Evolutionary conservation across 2,113 vertebrate genomes (phyloP).

Genomic region (Otolemur garnettii): DNA sequence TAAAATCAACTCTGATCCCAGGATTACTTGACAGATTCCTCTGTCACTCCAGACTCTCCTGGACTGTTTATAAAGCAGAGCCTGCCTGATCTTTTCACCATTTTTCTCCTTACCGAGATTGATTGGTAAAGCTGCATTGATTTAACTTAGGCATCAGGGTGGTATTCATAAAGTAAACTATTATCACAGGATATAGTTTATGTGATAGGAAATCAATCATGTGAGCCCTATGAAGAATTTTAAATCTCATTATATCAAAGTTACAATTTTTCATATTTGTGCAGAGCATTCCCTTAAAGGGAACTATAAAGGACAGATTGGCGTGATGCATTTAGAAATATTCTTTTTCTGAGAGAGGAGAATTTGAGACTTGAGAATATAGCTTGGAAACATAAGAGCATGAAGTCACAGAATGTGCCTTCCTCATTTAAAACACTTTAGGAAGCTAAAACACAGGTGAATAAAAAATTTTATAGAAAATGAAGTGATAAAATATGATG

Average conservation of each 20-base stretch:
- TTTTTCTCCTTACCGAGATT: conserved; percentile 54
- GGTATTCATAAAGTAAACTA: conserved; percentile 69
- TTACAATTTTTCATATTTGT: conserved; percentile 61
- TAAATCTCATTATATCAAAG: conserved; percentile 62
- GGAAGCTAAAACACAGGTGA: neutral
- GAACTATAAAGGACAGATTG: neutral
- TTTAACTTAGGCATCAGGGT: conserved; percentile 46
- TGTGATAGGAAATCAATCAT: conserved; percentile 69
- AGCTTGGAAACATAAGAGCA: conserved; percentile 5
- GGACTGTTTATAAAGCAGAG: conserved; percentile 43
- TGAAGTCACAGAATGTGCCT: neutral
- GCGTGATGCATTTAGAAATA: neutral
- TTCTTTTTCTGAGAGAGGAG: conserved; percentile 11
- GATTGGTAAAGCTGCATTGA: conserved; percentile 53
- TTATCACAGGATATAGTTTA: conserved; percentile 73
- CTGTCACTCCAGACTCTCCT: neutral
- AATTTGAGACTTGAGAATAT: conserved; percentile 10
- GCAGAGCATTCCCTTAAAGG: conserved; percentile 51
- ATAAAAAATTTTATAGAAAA: neutral
- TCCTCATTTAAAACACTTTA: conserved; percentile 17
- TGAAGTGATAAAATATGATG: conserved; percentile 17
- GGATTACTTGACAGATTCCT: neutral
- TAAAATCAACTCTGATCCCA: conserved; percentile 5
- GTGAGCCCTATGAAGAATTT: conserved; percentile 36
- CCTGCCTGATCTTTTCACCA: conserved; percentile 48